Percentiles rank a stretch among this genome's conserved stretches.
These are phyloP conservation scores for Syrphus vitripennis DNA, from an alignment of 2,888 invertebrate genomes.

Conservation along the genomic window DNA sequence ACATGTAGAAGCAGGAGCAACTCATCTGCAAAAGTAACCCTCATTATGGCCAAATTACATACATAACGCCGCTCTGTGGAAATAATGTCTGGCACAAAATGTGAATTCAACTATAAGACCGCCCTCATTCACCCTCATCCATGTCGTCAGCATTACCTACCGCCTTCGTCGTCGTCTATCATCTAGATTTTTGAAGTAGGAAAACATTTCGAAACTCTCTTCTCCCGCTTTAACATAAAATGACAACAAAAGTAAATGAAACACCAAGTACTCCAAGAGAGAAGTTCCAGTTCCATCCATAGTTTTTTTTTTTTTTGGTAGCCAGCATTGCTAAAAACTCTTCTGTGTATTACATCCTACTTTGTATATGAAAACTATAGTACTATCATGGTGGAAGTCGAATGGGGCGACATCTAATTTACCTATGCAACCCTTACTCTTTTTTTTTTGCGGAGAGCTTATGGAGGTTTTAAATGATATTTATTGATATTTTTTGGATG, in stretches of 20 bases:
- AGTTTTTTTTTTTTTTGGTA: background rate
- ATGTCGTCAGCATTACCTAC: background rate
- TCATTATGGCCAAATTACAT: constrained; percentile 38
- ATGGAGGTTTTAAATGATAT: too few relatives aligned
- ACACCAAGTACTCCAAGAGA: constrained; percentile 8
- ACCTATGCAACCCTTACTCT: too few relatives aligned
- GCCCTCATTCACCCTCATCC: background rate
- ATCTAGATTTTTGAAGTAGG: background rate
- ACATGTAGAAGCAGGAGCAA: constrained; percentile 1
- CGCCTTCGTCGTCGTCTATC: background rate
- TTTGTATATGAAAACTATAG: too few relatives aligned
- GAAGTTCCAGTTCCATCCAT: background rate
- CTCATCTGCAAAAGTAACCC: constrained; percentile 24
- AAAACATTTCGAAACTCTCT: background rate
- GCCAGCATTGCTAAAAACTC: background rate
- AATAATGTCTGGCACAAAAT: constrained; percentile 17
- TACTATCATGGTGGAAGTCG: too few relatives aligned
- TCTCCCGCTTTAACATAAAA: constrained; percentile 18
- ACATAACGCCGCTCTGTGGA: constrained; percentile 33
- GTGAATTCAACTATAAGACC: background rate
- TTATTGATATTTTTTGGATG: too few relatives aligned
- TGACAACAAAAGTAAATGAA: constrained; percentile 16
- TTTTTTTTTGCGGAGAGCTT: too few relatives aligned
- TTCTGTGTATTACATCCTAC: background rate
- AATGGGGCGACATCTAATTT: too few relatives aligned